Base-by-base conservation (phyloP, 2,888 invertebrate genomes). In the Aromia moschata region DNA sequence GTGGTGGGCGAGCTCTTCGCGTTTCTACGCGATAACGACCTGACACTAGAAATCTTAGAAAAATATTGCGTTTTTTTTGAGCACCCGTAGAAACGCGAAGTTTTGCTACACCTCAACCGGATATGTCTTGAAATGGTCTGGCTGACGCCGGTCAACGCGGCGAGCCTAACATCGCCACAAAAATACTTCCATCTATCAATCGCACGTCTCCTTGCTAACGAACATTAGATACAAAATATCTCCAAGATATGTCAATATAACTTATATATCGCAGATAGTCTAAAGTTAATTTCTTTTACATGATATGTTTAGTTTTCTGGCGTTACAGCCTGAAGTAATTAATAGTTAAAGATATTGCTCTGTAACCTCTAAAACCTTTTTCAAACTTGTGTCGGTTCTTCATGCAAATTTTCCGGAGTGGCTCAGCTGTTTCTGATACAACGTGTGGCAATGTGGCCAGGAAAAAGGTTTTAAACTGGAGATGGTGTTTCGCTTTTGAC, bases 51-150 rank as follows among this genome's bases (percentile, higher is more conserved):
- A 70, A 74, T 74, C 62, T 74, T 78, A 79, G 74, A 78, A 79
- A 78, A 79, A 79, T 79, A 79, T 77, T 76, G 71, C 73, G 71
- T 64, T 65, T 57, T 63, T 67, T 63, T 67, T 73, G 70, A 73
- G 69, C 68, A 64, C 62, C 69, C 80, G 78, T 78, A 74, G 73
- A 69, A 77, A 78, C 77, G 78, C 78, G 76, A 79, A 78, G 75
- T 65, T 60, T 65, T 65, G 75, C 74, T 67, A 70, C 64, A 64
- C 70, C 74, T 58, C 68, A 70, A 72, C 79, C 78, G 74, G 81
- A 80, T 81, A 81, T 81, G 81, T 81, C 77, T 80, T 69, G 81
- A 80, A 81, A 80, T 81, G 81, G 81, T 81, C 81, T 78, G 77
- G 79, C 78, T 56, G 68, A 64, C 70, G 68, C 73, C 71, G 68